Evolutionary conservation across 1,140 invertebrate genomes (phyloP).

Genomic region (Drosophila kurseongensis): DNA sequence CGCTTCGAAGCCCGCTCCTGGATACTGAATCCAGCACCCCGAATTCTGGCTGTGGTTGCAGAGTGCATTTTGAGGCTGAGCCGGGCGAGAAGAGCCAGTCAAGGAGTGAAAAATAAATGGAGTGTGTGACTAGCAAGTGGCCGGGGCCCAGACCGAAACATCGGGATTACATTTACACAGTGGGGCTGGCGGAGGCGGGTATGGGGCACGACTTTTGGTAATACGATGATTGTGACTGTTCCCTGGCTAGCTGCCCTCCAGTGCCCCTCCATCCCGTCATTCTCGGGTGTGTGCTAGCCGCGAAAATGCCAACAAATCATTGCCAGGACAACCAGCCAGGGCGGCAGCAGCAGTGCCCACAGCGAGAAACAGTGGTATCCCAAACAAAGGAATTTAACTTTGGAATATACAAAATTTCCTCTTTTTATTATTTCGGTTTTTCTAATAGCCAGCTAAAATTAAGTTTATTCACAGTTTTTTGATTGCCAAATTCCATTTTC

Average conservation of each 20-base stretch:
- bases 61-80: slow-evolving; percentile 54
- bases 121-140: slow-evolving; percentile 67
- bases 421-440: too few relatives aligned
- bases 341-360: slow-evolving; percentile 7
- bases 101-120: slow-evolving; percentile 82
- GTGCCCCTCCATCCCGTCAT: neutral
- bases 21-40: slow-evolving; percentile 3
- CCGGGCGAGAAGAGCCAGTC: slow-evolving; percentile 47
- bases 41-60: slow-evolving; percentile 40
- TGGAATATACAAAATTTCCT: too few relatives aligned
- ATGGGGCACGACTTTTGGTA: slow-evolving; percentile 63
- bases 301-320: slow-evolving; percentile 80
- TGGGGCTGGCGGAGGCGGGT: neutral
- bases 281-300: slow-evolving; percentile 33
- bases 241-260: slow-evolving; percentile 19
- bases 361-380: slow-evolving; percentile 2
- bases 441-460: too few relatives aligned
- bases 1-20: slow-evolving; percentile 19
- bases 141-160: slow-evolving; percentile 35
- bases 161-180: slow-evolving; percentile 75
- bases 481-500: too few relatives aligned
- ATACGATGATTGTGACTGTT: slow-evolving; percentile 65
- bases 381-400: too few relatives aligned
- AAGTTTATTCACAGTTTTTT: too few relatives aligned
- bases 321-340: slow-evolving; percentile 62